phyloP scores from a whole-genome alignment of 2,888 invertebrate species.

The Tetragnatha montana region DNA sequence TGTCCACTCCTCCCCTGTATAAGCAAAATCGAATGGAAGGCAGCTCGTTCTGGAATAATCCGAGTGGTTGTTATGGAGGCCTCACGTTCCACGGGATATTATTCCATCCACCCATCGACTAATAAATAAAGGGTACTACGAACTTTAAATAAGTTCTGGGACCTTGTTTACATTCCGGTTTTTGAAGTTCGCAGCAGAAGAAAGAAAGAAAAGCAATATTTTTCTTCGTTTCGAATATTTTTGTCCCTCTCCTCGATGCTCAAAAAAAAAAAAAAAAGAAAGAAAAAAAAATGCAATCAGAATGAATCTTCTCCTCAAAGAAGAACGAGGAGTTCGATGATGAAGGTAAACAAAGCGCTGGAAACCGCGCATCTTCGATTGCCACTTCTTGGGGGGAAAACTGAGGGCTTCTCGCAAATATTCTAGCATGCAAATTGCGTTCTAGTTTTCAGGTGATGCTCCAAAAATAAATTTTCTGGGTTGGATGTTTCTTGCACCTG shows the following conservation, averaged over 20 bases:
- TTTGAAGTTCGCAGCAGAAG: not conserved
- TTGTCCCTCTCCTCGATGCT: not conserved
- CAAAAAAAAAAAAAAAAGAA: no score
- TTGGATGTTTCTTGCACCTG: not conserved
- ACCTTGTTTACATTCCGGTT: not conserved
- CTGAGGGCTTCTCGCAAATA: not conserved
- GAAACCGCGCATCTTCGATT: slow-evolving; percentile 14
- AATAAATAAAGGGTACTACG: not conserved
- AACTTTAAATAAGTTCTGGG: not conserved
- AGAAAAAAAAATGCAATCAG: slow-evolving; percentile 15
- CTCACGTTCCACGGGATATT: not conserved
- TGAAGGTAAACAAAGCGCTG: slow-evolving; percentile 2
- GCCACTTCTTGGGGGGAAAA: slow-evolving; percentile 6
- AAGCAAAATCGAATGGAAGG: not conserved
- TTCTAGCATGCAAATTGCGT: slow-evolving; percentile 7
- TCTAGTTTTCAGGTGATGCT: slow-evolving; percentile 17
- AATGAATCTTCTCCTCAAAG: not conserved
- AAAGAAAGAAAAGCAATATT: slow-evolving; percentile 26
- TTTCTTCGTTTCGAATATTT: not conserved
- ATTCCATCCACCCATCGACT: not conserved
- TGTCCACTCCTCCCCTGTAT: not conserved
- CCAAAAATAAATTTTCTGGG: slow-evolving; percentile 8
- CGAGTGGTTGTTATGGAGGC: not conserved
- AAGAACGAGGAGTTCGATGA: not conserved
- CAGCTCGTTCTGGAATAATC: not conserved